Conservation (phyloP, 2,797 vertebrate genomes). For the Gadopsis marmoratus region DNA sequence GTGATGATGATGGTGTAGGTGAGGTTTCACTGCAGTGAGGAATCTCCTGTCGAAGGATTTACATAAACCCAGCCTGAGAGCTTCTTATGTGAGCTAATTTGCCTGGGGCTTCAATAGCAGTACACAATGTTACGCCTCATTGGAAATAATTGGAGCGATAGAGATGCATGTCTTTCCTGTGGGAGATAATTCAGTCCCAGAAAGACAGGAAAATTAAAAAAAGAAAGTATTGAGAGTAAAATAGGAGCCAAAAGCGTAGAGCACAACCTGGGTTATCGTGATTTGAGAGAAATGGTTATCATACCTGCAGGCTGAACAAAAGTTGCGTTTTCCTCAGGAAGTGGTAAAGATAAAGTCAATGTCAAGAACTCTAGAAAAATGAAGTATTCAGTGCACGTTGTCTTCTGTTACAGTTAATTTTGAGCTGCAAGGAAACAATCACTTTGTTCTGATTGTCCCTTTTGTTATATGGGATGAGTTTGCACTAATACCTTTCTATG, state of each 20-base stretch:
- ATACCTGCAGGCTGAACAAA: background rate
- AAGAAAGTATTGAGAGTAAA: background rate
- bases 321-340: background rate
- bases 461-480: background rate
- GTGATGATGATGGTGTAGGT: background rate
- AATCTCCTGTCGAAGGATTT: conserved; percentile 35
- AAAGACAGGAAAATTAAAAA: background rate
- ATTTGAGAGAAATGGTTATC: background rate
- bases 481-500: too few species aligned
- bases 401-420: background rate
- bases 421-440: too few species aligned
- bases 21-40: background rate
- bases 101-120: background rate
- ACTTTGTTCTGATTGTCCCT: background rate
- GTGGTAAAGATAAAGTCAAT: background rate
- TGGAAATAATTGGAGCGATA: background rate
- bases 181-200: background rate
- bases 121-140: background rate
- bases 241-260: background rate
- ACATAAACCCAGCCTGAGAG: conserved; percentile 12
- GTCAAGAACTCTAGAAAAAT: background rate
- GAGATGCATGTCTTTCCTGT: background rate
- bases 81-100: background rate
- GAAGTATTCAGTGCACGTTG: background rate
- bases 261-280: too few species aligned